Conservation (phyloP, 2,113 vertebrate genomes). For the Arothron firmamentum region DNA sequence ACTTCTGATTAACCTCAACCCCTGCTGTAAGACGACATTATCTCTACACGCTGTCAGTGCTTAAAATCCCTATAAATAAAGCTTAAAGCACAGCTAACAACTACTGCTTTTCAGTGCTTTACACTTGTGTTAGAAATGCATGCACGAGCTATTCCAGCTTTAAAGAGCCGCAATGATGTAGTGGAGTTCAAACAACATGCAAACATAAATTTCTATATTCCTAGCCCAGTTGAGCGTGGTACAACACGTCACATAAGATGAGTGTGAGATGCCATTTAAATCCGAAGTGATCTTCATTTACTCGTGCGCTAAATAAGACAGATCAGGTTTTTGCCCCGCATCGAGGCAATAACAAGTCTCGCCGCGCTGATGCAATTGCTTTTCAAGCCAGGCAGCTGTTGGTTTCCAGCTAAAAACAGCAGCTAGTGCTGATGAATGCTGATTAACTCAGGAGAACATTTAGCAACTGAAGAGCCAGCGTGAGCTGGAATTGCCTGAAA, state of each 20-base stretch:
- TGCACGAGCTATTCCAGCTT: conserved; percentile 4
- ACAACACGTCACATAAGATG: no score
- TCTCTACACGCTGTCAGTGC: conserved; percentile 6
- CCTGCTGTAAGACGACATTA: conserved; percentile 12
- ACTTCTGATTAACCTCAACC: conserved; percentile 65
- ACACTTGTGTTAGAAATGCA: conserved; percentile 17
- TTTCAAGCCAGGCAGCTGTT: no score
- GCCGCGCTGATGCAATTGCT: background rate
- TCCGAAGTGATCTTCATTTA: no score
- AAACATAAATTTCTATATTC: no score
- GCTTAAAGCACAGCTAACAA: background rate
- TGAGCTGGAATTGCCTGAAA: no score
- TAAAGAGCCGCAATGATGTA: conserved; percentile 32
- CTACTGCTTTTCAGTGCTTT: no score
- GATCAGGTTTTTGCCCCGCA: background rate
- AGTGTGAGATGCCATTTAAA: no score
- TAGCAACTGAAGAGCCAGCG: no score
- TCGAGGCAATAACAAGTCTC: background rate
- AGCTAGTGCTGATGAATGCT: no score
- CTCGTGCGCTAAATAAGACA: background rate
- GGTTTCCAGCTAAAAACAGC: no score
- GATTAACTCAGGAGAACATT: no score
- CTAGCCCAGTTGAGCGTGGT: no score
- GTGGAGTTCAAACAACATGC: conserved; percentile 6
- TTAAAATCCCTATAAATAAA: conserved; percentile 2